Evolutionary conservation across 2,113 vertebrate genomes (phyloP), one percentile per base, ranked within the genome.

Genomic region (Pyrgilauda ruficollis): DNA sequence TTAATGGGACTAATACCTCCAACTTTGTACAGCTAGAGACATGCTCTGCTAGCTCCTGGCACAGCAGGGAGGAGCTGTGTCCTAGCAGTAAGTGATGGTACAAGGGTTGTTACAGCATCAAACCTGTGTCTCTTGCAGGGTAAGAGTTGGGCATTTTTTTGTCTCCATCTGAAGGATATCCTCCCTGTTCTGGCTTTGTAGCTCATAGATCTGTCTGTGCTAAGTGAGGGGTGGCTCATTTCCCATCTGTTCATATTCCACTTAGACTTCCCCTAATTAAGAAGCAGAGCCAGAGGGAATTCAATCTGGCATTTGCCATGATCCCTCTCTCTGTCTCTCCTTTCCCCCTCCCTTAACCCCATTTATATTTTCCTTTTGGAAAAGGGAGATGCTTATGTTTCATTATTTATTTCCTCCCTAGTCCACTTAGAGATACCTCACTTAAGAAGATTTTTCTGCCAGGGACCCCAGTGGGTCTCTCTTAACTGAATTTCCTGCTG

Each of bases 161-260:
- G 8, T 24, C 58, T 89, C 0, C 31, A 20, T 85, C 41, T 66
- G 67, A 86, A 64, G 33, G 28, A 50, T 92, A 58, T 83, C 14
- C 26, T 83, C 50, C 24, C 15, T n/a, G 6, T 75, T 95, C 55
- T 92, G 59, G 43, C 55, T 88, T 44, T 55, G 79, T 78, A 62
- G 64, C 53, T 90, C 52, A 14, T 50, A 64, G 93, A 75, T 90
- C 49, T 68, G 39, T 89, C 39, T 78, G 39, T 78, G 62, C 33
- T 74, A 76, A 85, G 84, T 83, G 82, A 92, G 85, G 52, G 91
- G 68, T 61, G 56, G 79, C 73, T 92, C 66, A 1, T 92, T 93
- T 95, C 90, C 96, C 88, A 94, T 96, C 96, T 95, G 86, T 90
- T 97, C 80, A 3, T 91, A 43, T 89, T 94, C 87, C 47, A 61